Evolutionary conservation across 2,888 invertebrate genomes (phyloP).

Genomic region (Campoplex capitator): DNA sequence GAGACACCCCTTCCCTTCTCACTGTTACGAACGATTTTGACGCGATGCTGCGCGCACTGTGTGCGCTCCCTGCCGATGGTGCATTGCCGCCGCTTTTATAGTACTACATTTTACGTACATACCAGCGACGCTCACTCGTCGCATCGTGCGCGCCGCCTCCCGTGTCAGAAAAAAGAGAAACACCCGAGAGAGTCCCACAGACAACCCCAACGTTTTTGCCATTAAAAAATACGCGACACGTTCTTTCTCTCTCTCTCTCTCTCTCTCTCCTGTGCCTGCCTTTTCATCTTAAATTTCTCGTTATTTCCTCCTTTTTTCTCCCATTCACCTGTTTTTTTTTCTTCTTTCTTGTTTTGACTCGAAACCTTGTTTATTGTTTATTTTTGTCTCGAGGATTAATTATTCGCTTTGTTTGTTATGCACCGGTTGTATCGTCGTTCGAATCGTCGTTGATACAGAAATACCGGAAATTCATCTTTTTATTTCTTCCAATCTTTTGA

Average conservation of each 20-base stretch:
- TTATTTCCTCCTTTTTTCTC: not conserved
- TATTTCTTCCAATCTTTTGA: too few species aligned
- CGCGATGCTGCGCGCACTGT: slow-evolving; percentile 43
- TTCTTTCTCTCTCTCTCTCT: not conserved
- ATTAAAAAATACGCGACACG: slow-evolving; percentile 6
- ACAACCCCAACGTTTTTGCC: slow-evolving; percentile 30
- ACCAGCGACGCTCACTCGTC: slow-evolving; percentile 57
- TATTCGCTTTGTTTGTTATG: slow-evolving; percentile 10
- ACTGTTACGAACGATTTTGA: slow-evolving; percentile 29
- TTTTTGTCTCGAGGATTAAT: slow-evolving; percentile 4
- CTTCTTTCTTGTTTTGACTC: not conserved
- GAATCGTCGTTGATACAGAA: not conserved
- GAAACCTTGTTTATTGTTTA: slow-evolving; percentile 5
- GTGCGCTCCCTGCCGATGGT: slow-evolving; percentile 46
- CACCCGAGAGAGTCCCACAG: not conserved
- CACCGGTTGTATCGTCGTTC: not conserved
- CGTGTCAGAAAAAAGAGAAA: not conserved
- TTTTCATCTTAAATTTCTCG: not conserved
- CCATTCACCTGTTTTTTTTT: not conserved
- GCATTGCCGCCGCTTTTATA: slow-evolving; percentile 61
- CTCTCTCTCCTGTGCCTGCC: not conserved
- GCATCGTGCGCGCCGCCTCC: not conserved
- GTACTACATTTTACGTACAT: slow-evolving; percentile 42
- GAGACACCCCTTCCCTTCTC: slow-evolving; percentile 48
- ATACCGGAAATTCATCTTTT: not conserved